A percentile compares a stretch with the other conserved stretches of the same genome.
phyloP scores from a whole-genome alignment of 2,797 vertebrate species.

The Rhinophrynus dorsalis region DNA sequence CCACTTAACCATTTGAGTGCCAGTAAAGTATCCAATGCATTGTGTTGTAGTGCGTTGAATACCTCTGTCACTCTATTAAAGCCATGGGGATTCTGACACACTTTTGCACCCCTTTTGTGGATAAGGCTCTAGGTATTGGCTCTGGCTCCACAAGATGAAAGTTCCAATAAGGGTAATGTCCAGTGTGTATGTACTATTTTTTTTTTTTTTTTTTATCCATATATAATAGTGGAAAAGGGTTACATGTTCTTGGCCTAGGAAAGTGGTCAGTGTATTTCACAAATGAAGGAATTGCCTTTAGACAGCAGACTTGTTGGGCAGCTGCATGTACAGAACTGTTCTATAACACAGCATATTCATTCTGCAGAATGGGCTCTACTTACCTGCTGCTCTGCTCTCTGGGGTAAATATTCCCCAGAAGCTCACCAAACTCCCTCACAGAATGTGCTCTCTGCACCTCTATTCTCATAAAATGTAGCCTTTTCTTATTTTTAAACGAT shows the following conservation, averaged over 20 bases:
- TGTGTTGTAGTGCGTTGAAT: no score
- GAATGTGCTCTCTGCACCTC: constrained; percentile 36
- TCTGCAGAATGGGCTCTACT: constrained; percentile 34
- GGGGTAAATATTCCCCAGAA: constrained; percentile 13
- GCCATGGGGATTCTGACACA: no score
- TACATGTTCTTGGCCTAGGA: constrained; percentile 12
- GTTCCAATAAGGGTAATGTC: no score
- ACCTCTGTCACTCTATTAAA: no score
- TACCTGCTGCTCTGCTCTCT: constrained; percentile 39
- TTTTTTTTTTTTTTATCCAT: no score
- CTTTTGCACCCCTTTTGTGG: no score
- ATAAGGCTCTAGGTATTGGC: no score
- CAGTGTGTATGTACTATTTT: no score
- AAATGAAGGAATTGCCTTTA: constrained; percentile 29
- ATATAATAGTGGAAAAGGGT: constrained; percentile 26
- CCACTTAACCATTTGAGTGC: no score
- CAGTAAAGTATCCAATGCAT: no score
- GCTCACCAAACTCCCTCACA: constrained; percentile 28
- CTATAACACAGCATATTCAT: constrained; percentile 28
- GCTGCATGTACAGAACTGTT: constrained; percentile 20
- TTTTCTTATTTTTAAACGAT: constrained; percentile 46
- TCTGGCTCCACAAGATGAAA: no score
- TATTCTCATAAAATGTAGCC: constrained; percentile 46
- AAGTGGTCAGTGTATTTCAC: constrained; percentile 44
- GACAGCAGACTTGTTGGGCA: background rate